phyloP scores from a whole-genome alignment of 2,888 invertebrate species.

The Ophioninae sp. region DNA sequence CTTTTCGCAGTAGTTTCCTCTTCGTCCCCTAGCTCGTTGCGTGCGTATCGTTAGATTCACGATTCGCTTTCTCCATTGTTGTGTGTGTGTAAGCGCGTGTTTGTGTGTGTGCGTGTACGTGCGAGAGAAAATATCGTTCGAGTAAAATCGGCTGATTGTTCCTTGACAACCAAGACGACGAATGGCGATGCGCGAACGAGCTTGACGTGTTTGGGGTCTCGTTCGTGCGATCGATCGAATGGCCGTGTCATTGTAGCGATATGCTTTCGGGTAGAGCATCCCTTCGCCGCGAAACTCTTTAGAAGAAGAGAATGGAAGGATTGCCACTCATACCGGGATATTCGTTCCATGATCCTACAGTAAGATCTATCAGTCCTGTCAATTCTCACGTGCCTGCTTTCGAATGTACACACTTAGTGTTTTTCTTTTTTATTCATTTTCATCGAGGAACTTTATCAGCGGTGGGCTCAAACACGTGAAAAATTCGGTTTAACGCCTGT shows the following conservation, averaged over 20 bases:
- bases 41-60: constrained; percentile 1
- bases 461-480: no score
- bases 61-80: neutral
- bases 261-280: neutral
- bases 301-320: constrained; percentile 78
- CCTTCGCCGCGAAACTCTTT: no score
- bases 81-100: neutral
- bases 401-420: no score
- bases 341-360: constrained; percentile 85
- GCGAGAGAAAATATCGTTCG: neutral
- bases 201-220: neutral
- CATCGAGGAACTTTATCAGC: no score
- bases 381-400: no score
- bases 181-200: neutral
- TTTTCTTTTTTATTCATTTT: neutral
- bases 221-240: constrained; percentile 33
- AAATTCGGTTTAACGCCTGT: no score
- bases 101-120: no score
- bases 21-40: constrained; percentile 10
- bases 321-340: constrained; percentile 88
- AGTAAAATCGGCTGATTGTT: neutral
- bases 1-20: constrained; percentile 8
- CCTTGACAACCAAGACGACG: constrained; percentile 41
- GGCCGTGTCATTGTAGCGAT: neutral
- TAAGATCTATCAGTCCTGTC: constrained; percentile 65